Conservation (phyloP, 2,113 vertebrate species). For the Entelurus aequoreus region DNA sequence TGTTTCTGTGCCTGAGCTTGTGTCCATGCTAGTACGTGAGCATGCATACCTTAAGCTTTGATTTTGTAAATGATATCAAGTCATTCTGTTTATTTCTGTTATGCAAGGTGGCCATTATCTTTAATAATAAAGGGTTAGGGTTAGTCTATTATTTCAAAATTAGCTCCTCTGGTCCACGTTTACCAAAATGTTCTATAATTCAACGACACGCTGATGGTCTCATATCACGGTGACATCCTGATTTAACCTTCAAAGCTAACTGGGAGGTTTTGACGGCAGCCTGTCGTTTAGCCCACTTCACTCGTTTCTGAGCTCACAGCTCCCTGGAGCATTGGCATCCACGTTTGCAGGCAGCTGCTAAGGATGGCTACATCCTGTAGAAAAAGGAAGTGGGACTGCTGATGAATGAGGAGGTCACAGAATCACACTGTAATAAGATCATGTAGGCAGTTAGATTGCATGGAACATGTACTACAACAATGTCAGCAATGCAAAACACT, state of each 20-base stretch:
- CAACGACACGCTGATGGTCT: neutral
- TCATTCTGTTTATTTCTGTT: too few relatives aligned
- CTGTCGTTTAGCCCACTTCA: slow-evolving; percentile 2
- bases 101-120: too few relatives aligned
- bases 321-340: slow-evolving; percentile 7
- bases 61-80: too few relatives aligned
- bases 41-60: too few relatives aligned
- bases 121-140: too few relatives aligned
- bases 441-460: neutral
- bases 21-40: too few relatives aligned
- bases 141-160: too few relatives aligned
- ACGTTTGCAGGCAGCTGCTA: slow-evolving; percentile 3
- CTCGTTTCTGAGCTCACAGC: slow-evolving; percentile 17
- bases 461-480: neutral
- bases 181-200: too few relatives aligned
- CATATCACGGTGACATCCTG: slow-evolving; percentile 10
- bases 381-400: slow-evolving; percentile 10
- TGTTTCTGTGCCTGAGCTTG: too few relatives aligned
- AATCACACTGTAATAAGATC: neutral
- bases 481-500: neutral
- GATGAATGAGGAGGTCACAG: slow-evolving; percentile 18
- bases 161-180: too few relatives aligned
- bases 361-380: slow-evolving; percentile 1
- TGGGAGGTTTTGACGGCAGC: slow-evolving; percentile 4
- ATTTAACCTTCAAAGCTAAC: slow-evolving; percentile 27